Base-by-base conservation (phyloP, 2,888 invertebrate species). In the Acronicta alni region DNA sequence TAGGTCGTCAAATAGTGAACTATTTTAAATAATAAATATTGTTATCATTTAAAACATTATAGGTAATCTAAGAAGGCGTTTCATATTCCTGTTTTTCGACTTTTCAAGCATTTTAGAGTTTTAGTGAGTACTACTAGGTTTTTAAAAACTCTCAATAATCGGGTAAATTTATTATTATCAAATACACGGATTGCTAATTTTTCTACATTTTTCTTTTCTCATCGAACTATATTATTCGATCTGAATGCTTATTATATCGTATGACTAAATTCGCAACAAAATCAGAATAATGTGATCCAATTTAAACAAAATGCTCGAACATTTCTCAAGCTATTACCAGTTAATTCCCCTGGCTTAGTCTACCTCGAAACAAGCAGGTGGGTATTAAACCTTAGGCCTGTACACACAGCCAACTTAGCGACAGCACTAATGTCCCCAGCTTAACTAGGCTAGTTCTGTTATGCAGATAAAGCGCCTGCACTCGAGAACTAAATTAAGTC, bases 401-500 rank as follows among this genome's bases (percentile, higher is more conserved):
- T 48, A 57, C 35, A 57, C 53, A 67, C 52, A 47, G 30, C 47
- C 48, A 39, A 72, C 70, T 67, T 64, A 66, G 65, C 61, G 59
- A 63, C 66, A 71, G 57, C 64, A 62, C 75, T 81, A 78, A 80
- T 75, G 66, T 67, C 69, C 72, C 37, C 18, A 75, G 82, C 79
- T 83, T 82, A 80, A 79, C 78, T 66, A 66, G 63, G 57, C 72
- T 69, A 69, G 71, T 75, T 76, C 76, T 59, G 67, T 77, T 81
- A 82, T 85, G 83, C 82, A 86, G 82, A 85, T 84, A 84, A 75
- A 71, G 57, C 53, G 61, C 55, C 67, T 81, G 83, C 79, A 87
- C 78, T 81, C 81, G 65, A 72, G 76, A 76, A 74, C 80, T 82
- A 83, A 88, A 88, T 88, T 86, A 82, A 83, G 76, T 82, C 72